Conservation (phyloP, 2,113 vertebrate genomes). For the Uropsilus gracilis region DNA sequence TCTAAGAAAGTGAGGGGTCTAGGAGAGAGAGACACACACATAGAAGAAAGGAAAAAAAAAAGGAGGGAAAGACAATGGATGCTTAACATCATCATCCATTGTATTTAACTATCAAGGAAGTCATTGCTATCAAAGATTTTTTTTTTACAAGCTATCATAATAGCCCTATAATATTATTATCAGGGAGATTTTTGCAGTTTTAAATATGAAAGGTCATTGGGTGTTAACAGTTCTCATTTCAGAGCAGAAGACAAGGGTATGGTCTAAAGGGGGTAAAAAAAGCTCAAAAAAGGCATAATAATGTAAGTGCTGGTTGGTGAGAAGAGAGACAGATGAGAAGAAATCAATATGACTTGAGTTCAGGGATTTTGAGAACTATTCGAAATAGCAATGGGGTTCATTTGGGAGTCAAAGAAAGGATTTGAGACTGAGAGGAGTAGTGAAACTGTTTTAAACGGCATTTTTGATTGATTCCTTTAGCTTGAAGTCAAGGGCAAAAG, state of each 20-base stretch:
- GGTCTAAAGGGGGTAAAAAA: neutral
- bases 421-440: neutral
- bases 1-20: neutral
- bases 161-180: neutral
- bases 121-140: neutral
- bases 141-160: neutral
- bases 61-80: neutral
- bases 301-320: neutral
- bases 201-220: neutral
- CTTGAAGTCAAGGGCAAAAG: neutral
- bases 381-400: neutral
- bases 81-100: neutral
- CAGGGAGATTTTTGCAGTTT: neutral
- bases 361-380: neutral
- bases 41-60: neutral
- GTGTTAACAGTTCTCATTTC: neutral
- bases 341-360: neutral
- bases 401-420: neutral
- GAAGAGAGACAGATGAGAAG: neutral
- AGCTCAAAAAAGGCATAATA: neutral
- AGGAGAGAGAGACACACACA: neutral
- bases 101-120: neutral
- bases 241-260: neutral
- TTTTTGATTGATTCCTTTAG: neutral
- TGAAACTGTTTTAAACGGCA: neutral